phyloP scores from a whole-genome alignment of 2,113 vertebrate species.

The Excalfactoria chinensis region DNA sequence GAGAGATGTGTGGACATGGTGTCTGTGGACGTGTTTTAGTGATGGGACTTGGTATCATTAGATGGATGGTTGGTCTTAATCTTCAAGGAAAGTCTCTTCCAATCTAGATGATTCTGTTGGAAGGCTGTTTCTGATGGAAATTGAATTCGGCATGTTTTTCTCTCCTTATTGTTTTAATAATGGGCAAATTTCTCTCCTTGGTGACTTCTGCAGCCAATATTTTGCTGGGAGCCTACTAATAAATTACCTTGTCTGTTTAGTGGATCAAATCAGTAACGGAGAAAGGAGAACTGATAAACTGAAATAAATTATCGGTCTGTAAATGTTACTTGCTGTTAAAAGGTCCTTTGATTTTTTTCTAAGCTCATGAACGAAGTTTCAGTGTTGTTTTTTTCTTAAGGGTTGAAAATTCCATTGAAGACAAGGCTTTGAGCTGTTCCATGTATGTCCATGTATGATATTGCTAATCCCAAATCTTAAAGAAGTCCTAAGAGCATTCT shows the following conservation, averaged over 20 bases:
- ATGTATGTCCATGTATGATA: rapidly evolving
- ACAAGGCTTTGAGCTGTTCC: background rate
- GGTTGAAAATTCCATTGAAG: background rate
- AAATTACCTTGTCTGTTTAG: background rate
- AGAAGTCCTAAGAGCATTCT: background rate
- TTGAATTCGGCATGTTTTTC: background rate
- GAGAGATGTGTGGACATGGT: background rate
- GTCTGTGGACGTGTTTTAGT: background rate
- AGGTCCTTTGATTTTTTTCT: background rate
- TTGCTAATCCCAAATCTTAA: background rate
- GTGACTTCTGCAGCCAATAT: background rate
- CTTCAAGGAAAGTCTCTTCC: background rate
- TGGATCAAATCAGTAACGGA: background rate
- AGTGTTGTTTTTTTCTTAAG: background rate
- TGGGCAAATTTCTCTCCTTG: background rate
- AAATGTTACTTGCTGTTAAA: background rate
- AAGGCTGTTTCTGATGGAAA: background rate
- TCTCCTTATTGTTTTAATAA: background rate
- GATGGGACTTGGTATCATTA: background rate
- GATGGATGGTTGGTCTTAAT: background rate
- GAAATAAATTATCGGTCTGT: background rate
- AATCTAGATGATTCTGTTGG: background rate
- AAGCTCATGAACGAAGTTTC: background rate
- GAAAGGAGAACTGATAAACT: background rate
- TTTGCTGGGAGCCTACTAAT: background rate